Evolutionary conservation across 2,113 vertebrate species (phyloP), one percentile per base, ranked within the genome.

Genomic region (Paraplagusia blochii): DNA sequence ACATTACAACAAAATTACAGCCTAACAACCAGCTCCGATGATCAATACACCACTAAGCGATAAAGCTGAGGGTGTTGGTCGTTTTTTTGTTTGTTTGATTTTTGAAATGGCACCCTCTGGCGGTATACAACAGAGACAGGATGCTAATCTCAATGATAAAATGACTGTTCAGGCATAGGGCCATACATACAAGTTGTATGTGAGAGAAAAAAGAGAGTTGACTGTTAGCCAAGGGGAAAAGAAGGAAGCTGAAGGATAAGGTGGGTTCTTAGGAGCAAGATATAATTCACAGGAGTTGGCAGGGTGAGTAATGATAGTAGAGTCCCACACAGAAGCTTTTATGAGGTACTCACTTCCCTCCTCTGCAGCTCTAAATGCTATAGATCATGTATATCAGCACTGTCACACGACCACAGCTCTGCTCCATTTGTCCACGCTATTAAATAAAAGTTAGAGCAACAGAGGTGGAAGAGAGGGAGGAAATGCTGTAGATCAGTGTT

Each of bases 271-370:
- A 57, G 19, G 19, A 58, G 33, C 7, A 17, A 45, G 46, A 65
- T 29, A 18, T 78, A 71, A 82, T 76, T 74, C 60, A 73, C 50
- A 43, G 36, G 35, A 53, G 46, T 57, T 58, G 62, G 54, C 54
- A 65, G 54, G 44, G 59, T 70, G 76, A 87, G 55, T 77, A 59
- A 87, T 70, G 64, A 68, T 16, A 18, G 63, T 49, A 15, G 45
- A 64, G 55, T 33, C 55, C 36, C 62, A 74, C 44, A 42, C 52
- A 53, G 13, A 51, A 22, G 65, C 52, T 74, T 87, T 83, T 85
- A 84, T 72, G 72, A 74, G 74, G 77, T 59, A 62, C 62, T 86
- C 71, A 68, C 62, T 36, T 33, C 58, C 58, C 40, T 29, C 22
- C 72, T 73, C 75, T 61, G 29, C n/a, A 64, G 35, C 54, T 62